Evolutionary conservation across 2,113 vertebrate species (phyloP).

Genomic region (Lepus americanus): DNA sequence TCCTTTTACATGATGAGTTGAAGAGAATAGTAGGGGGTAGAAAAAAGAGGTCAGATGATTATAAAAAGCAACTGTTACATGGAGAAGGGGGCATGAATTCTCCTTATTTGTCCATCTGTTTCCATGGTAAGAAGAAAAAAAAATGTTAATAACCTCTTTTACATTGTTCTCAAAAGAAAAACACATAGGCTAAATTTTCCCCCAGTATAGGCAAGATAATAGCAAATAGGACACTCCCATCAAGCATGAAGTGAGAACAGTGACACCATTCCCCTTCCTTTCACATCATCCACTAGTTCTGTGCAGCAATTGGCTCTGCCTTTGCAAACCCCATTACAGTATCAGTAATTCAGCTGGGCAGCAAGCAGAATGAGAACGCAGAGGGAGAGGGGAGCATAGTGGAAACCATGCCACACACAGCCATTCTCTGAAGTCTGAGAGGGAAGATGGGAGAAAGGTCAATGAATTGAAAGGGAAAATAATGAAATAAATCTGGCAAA

Average conservation of each 20-base stretch:
- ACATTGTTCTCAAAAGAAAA: slow-evolving; percentile 72
- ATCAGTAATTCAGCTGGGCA: slow-evolving; percentile 71
- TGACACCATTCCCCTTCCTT: slow-evolving; percentile 27
- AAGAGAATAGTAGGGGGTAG: slow-evolving; percentile 32
- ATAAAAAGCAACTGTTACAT: slow-evolving; percentile 31
- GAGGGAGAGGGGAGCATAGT: neutral
- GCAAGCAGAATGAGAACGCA: slow-evolving; percentile 47
- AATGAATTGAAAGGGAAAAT: slow-evolving; percentile 70
- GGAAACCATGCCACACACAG: neutral
- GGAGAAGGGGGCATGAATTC: neutral
- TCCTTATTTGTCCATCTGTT: slow-evolving; percentile 67
- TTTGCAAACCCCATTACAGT: slow-evolving; percentile 83
- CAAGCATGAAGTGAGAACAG: slow-evolving; percentile 70
- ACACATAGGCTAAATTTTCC: neutral
- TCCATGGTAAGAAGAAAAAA: slow-evolving; percentile 62
- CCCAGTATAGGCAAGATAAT: neutral
- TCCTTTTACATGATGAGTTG: slow-evolving; percentile 37
- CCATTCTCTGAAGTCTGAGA: slow-evolving; percentile 78
- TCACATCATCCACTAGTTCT: slow-evolving; percentile 30
- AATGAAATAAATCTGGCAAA: slow-evolving; percentile 83
- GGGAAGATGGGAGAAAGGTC: neutral
- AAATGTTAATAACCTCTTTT: slow-evolving; percentile 75
- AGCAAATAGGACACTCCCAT: neutral
- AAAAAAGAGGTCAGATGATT: slow-evolving; percentile 29
- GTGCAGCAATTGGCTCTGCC: slow-evolving; percentile 67